Base-by-base conservation (phyloP, 2,113 vertebrate species). In the Ctenomys sociabilis region DNA sequence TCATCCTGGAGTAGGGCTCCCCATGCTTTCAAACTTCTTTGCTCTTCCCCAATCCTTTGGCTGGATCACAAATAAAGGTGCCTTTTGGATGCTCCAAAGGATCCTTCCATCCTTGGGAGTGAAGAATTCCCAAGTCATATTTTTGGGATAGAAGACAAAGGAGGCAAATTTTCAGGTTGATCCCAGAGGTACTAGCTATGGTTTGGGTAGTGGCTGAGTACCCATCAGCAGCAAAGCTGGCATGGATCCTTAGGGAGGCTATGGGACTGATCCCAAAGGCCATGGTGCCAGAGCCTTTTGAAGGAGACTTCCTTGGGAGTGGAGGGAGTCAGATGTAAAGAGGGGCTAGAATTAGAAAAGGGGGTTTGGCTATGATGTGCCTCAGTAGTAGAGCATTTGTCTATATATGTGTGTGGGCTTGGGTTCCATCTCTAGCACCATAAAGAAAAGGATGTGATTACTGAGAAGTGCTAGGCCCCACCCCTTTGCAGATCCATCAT, bases 1-100 rank as follows among this genome's bases (percentile, higher is more conserved):
- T 85, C 73, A 3, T 32, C 66, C 22, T 85, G 95, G 86, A 96
- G 68, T 43, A 28, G 96, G 85, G 90, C 77, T 21, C 49, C 52
- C 57, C 16, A 10, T 88, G 92, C 5, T 59, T 85, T 57, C 28
- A 5, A 43, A 30, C 49, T 88, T 84, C 37, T 63, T 72, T 93
- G 0, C 16, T 43, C 5, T 87, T 72, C 37, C 68, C 52, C 59
- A 16, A 0, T 61, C 66, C 66, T 59, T 95, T 35, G 43, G 59
- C 77, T 85, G 61, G 64, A 32, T 24, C 30, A 85, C 66, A 43
- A 80, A 52, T 52, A 10, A 72, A 77, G 24, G 49, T 49, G n/a
- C 37, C 75, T 82, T 96, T 90, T 37, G 26, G 68, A 37, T 80
- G 66, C 78, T 88, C 72, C 52, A 4, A 43, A 49, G 91, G 75